Evolutionary conservation across 2,113 vertebrate genomes (phyloP).

Genomic region (Varanus salvator): DNA sequence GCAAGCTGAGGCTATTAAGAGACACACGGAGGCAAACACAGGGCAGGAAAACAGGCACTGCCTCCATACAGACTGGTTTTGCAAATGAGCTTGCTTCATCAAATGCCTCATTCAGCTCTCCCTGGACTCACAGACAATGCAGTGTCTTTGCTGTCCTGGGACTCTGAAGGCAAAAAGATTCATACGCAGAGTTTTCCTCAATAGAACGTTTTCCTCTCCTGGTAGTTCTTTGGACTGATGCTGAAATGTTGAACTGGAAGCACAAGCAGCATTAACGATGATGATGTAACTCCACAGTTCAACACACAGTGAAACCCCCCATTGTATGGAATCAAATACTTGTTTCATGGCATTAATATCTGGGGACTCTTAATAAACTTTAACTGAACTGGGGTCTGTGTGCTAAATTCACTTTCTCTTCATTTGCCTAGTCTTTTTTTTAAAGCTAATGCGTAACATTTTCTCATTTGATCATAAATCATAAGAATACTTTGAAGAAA

Average conservation of each 20-base stretch:
- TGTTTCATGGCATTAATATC: background rate
- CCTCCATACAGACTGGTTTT: background rate
- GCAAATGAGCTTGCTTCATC: background rate
- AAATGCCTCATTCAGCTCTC: background rate
- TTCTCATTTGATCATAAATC: constrained; percentile 7
- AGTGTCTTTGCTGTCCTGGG: background rate
- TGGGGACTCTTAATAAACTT: too few relatives aligned
- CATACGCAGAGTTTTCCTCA: background rate
- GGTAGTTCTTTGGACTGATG: background rate
- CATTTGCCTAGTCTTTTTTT: background rate
- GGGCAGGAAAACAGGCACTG: background rate
- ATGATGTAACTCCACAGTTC: background rate
- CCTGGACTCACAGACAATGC: too few relatives aligned
- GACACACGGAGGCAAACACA: background rate
- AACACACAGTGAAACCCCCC: background rate
- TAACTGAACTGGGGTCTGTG: too few relatives aligned
- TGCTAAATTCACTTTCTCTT: background rate
- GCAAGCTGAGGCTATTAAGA: background rate
- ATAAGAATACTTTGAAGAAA: background rate
- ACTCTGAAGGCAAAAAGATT: background rate
- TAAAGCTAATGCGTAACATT: constrained; percentile 11
- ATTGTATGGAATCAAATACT: background rate
- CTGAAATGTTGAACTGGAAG: background rate
- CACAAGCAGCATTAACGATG: background rate
- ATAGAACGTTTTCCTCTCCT: background rate